These are phyloP conservation scores for Grammomys surdaster DNA, from an alignment of 2,113 vertebrate genomes.

Conservation along the genomic window DNA sequence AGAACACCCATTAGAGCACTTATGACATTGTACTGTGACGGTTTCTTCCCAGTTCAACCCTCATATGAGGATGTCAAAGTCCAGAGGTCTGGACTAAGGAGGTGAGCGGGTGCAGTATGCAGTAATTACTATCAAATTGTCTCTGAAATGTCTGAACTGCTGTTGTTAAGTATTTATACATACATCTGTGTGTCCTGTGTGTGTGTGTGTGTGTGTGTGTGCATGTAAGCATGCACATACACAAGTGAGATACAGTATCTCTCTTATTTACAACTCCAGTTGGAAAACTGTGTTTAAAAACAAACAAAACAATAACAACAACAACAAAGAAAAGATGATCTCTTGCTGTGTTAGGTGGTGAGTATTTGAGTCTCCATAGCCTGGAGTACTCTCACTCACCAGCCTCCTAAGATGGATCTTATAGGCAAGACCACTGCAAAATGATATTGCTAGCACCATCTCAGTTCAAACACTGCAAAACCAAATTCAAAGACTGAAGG, in stretches of 20 bases:
- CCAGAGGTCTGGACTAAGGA: neutral
- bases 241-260: slow-evolving; percentile 77
- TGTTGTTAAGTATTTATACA: slow-evolving; percentile 86
- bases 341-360: slow-evolving; percentile 65
- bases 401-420: neutral
- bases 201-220: neutral
- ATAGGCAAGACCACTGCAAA: neutral
- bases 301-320: neutral
- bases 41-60: neutral
- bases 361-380: slow-evolving; percentile 28
- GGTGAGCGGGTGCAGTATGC: neutral
- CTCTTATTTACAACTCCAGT: slow-evolving; percentile 83
- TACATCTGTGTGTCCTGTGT: neutral
- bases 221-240: neutral
- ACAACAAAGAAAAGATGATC: slow-evolving; percentile 39
- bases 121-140: slow-evolving; percentile 78
- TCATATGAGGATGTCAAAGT: neutral
- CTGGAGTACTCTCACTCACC: slow-evolving; percentile 24
- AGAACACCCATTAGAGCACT: too few relatives aligned
- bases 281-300: slow-evolving; percentile 74
- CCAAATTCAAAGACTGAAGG: neutral
- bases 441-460: slow-evolving; percentile 38
- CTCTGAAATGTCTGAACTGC: slow-evolving; percentile 86
- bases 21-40: neutral
- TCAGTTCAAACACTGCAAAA: neutral